Evolutionary conservation across 2,113 vertebrate species (phyloP), one percentile per base, ranked within the genome.

Genomic region (Oophaga pumilio): DNA sequence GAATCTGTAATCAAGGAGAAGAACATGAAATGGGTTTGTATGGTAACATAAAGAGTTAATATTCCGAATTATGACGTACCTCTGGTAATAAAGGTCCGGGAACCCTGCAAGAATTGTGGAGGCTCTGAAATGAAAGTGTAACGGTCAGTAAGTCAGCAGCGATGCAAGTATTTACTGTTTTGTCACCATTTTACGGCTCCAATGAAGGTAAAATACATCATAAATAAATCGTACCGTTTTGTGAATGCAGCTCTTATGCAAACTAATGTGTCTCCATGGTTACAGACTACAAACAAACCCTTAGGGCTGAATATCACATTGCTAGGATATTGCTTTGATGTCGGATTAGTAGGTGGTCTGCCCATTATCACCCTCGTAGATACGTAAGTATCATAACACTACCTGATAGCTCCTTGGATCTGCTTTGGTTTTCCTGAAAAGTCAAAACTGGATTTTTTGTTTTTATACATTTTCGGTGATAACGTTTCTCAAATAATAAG

Each of bases 101-200:
- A 94, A 97, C 10, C 89, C 92, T 85, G 92, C 91, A 85, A 97
- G 91, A 88, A 95, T 89, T 33, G 86, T 85, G 80, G 91, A 89
- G 66, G 93, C 95, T 77, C 96, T 97, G 69, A 85, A 88, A 86
- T 74, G 64, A 74, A n/a, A 90, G 86, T 90, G 79, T 49, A 66
- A 12, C 26, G 1, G 11, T 52, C 10, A 52, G 20, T 52, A 14
- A 17, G 7, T 8, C n/a, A 6, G 64, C 12, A 24, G 10, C 2
- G 5, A 26, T 12, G 11, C 3, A 62, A 20, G 60, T 20, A 3
- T 22, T 10, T 9, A 64, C 17, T n/a, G 22, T 6, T 64, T 8
- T 64, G 62, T 18, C 7, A 66, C 62, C 62, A 11, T n/a, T 66
- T 66, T 10, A 66, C 22, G n/a, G 18, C n/a, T 11, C 2, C 64